phyloP scores from a whole-genome alignment of 1,140 invertebrate genomes.

The Musca domestica region DNA sequence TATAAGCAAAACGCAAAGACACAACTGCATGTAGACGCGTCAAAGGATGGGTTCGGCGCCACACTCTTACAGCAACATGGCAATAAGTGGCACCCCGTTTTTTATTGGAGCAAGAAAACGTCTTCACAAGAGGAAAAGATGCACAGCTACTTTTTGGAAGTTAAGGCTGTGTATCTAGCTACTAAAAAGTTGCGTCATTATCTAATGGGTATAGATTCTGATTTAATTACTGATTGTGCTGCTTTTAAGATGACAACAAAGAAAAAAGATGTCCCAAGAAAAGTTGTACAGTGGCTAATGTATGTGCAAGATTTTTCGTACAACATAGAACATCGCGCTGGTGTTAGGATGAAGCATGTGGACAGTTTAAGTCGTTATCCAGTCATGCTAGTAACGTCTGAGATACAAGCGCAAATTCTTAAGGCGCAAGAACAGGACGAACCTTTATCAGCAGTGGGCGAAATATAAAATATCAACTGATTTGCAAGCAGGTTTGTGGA shows the following conservation, averaged over 20 bases:
- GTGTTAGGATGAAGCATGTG: slow-evolving; percentile 39
- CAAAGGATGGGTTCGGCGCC: slow-evolving; percentile 37
- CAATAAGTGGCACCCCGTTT: no score
- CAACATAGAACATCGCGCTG: slow-evolving; percentile 50
- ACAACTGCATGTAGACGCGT: slow-evolving; percentile 47
- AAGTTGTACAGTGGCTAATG: slow-evolving; percentile 45
- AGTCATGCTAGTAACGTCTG: neutral
- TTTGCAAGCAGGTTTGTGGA: no score
- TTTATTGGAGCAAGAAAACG: no score
- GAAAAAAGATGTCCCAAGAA: slow-evolving; percentile 45
- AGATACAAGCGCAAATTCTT: slow-evolving; percentile 1
- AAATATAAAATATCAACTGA: no score
- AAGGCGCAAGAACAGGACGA: slow-evolving; percentile 20
- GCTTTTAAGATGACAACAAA: slow-evolving; percentile 44
- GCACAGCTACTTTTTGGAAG: slow-evolving; percentile 31
- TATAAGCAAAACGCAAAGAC: slow-evolving; percentile 17
- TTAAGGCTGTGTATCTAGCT: slow-evolving; percentile 38
- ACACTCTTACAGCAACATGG: no score
- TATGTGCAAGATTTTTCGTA: slow-evolving; percentile 49
- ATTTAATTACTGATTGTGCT: slow-evolving; percentile 48
- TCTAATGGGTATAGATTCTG: slow-evolving; percentile 45
- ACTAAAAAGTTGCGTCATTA: slow-evolving; percentile 46
- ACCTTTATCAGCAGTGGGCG: slow-evolving; percentile 20
- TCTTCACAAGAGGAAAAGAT: no score
- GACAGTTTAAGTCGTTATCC: slow-evolving; percentile 49